These are phyloP conservation scores for Noturus placidus DNA, from an alignment of 2,113 vertebrate species.

Conservation along the genomic window DNA sequence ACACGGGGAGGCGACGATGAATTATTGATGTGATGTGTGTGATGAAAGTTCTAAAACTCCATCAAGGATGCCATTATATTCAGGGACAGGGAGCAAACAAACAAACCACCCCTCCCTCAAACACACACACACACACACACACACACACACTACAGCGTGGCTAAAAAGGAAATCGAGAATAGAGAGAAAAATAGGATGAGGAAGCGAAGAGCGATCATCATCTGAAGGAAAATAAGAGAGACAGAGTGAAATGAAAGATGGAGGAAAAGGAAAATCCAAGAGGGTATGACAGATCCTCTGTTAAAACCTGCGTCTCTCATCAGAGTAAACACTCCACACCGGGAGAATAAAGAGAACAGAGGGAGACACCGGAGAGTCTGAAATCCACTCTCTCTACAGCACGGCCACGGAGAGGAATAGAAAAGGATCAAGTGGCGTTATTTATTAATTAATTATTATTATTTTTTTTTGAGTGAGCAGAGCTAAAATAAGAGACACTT, in stretches of 20 bases:
- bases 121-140: background rate
- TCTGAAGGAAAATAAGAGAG: background rate
- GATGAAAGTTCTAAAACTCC: constrained; percentile 47
- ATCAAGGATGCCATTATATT: constrained; percentile 48
- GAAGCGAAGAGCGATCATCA: background rate
- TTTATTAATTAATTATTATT: too few species aligned
- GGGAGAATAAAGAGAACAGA: background rate
- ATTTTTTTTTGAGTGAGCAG: background rate
- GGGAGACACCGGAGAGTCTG: background rate
- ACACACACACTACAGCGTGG: background rate
- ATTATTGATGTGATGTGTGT: constrained; percentile 57
- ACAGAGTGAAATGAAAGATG: background rate
- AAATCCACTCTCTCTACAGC: background rate
- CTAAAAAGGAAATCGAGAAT: constrained; percentile 34
- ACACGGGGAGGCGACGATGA: constrained; percentile 46
- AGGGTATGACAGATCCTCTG: background rate
- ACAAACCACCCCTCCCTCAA: background rate
- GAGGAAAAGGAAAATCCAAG: background rate
- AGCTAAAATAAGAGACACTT: background rate
- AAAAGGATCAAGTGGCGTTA: background rate
- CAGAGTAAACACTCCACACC: background rate
- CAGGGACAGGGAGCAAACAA: constrained; percentile 43
- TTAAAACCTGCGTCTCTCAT: background rate
- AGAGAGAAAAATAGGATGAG: background rate
- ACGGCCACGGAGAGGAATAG: background rate